Percentiles rank a stretch among this genome's conserved stretches.
Evolutionary conservation across 1,140 invertebrate genomes (phyloP).

Genomic region (Aphelinus atriplicis): DNA sequence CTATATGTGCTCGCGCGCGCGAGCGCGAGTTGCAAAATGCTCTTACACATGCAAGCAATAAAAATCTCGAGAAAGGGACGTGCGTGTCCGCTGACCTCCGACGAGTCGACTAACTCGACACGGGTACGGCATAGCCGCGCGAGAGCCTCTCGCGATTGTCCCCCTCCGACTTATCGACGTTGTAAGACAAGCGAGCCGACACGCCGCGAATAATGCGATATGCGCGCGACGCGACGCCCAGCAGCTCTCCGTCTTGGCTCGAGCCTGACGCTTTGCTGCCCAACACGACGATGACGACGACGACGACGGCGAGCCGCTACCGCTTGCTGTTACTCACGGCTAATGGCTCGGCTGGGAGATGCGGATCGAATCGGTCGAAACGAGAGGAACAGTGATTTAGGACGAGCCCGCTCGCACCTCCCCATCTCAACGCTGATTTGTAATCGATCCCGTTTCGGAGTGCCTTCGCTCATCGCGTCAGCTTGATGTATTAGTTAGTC

Average conservation of each 20-base stretch:
- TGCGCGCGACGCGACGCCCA: not conserved
- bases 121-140: too few species aligned
- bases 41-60: not conserved
- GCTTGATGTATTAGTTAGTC: too few species aligned
- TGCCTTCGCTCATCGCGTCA: too few species aligned
- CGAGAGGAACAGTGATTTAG: too few species aligned
- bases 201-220: constrained; percentile 11
- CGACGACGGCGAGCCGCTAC: not conserved
- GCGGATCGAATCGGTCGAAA: too few species aligned
- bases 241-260: constrained; percentile 23
- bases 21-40: not conserved
- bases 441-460: too few species aligned
- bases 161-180: constrained; percentile 50
- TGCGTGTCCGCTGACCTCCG: constrained; percentile 27
- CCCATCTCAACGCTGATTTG: too few species aligned
- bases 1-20: not conserved
- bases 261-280: not conserved
- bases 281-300: constrained; percentile 31
- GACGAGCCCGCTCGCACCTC: too few species aligned
- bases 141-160: too few species aligned
- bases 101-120: constrained; percentile 42
- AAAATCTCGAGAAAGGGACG: constrained; percentile 29
- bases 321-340: too few species aligned
- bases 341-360: too few species aligned
- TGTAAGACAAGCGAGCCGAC: constrained; percentile 47